These are phyloP conservation scores for Hydractinia symbiolongicarpus DNA, from an alignment of 30 jellyfish, hydroid and myxozoan genomes.

Conservation along the genomic window DNA sequence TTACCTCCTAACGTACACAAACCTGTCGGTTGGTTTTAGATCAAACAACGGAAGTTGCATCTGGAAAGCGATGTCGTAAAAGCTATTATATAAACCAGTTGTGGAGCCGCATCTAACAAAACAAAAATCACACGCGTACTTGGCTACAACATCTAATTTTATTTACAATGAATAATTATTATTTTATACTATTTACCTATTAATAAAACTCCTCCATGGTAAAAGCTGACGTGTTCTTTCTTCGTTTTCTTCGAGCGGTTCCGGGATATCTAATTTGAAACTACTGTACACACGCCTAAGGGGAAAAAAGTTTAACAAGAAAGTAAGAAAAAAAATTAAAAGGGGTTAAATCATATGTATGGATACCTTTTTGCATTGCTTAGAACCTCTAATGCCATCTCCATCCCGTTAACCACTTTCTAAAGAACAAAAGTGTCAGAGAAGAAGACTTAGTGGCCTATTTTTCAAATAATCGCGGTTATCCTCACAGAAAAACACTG, in stretches of 20 bases:
- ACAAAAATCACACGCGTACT: neutral
- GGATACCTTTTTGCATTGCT: too few relatives aligned
- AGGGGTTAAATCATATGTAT: too few relatives aligned
- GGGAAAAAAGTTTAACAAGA: too few relatives aligned
- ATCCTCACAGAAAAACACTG: too few relatives aligned
- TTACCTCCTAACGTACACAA: neutral
- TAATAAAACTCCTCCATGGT: conserved; percentile 69
- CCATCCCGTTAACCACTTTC: too few relatives aligned
- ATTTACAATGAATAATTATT: neutral
- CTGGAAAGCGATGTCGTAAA: conserved; percentile 22
- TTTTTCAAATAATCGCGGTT: too few relatives aligned
- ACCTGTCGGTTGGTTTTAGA: conserved; percentile 61
- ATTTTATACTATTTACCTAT: conserved; percentile 33
- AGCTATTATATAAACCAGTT: conserved; percentile 36
- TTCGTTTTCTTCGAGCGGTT: conserved; percentile 54
- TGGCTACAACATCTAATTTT: neutral
- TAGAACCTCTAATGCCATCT: too few relatives aligned
- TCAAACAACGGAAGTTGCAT: conserved; percentile 63
- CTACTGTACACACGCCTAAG: neutral
- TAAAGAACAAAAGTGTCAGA: too few relatives aligned
- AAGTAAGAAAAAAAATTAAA: too few relatives aligned
- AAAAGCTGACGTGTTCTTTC: conserved; percentile 30
- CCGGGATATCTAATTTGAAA: conserved; percentile 45
- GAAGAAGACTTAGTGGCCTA: too few relatives aligned
- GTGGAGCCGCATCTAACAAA: conserved; percentile 39